Evolutionary conservation across 2,888 invertebrate species (phyloP).

Genomic region (Tanypteryx hageni): DNA sequence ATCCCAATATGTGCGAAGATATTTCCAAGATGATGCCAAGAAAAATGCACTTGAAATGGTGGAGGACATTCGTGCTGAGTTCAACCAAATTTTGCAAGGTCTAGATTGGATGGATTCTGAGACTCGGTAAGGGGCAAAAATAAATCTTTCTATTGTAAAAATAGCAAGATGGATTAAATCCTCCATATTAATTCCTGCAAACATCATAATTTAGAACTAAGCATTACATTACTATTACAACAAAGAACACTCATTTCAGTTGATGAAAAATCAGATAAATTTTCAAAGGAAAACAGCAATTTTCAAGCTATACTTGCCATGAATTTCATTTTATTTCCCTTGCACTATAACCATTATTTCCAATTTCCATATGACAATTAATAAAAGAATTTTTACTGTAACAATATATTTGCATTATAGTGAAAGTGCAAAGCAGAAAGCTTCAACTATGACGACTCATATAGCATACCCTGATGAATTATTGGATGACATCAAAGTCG

Average conservation of each 20-base stretch:
- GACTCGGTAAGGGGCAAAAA: constrained; percentile 77
- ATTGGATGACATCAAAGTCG: constrained; percentile 87
- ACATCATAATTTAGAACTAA: too few relatives aligned
- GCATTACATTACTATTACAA: too few relatives aligned
- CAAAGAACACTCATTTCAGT: too few relatives aligned
- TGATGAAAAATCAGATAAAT: too few relatives aligned
- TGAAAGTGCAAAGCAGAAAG: constrained; percentile 86
- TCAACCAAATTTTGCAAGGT: constrained; percentile 85
- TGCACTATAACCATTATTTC: too few relatives aligned
- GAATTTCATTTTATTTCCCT: too few relatives aligned
- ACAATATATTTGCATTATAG: constrained; percentile 71
- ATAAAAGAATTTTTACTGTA: not conserved
- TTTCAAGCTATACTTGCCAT: too few relatives aligned
- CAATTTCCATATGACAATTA: too few relatives aligned
- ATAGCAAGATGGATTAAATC: too few relatives aligned
- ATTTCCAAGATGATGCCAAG: constrained; percentile 91
- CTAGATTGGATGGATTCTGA: constrained; percentile 95
- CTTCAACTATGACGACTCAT: constrained; percentile 89
- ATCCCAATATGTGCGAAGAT: constrained; percentile 90
- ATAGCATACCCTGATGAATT: constrained; percentile 96
- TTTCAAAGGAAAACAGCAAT: too few relatives aligned
- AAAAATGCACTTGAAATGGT: constrained; percentile 92
- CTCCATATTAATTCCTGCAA: too few relatives aligned
- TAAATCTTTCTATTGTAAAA: too few relatives aligned
- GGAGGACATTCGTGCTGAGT: constrained; percentile 87